A percentile compares a stretch with the other conserved stretches of the same genome.
Evolutionary conservation across 2,113 vertebrate species (phyloP).

Genomic region (Candoia aspera): DNA sequence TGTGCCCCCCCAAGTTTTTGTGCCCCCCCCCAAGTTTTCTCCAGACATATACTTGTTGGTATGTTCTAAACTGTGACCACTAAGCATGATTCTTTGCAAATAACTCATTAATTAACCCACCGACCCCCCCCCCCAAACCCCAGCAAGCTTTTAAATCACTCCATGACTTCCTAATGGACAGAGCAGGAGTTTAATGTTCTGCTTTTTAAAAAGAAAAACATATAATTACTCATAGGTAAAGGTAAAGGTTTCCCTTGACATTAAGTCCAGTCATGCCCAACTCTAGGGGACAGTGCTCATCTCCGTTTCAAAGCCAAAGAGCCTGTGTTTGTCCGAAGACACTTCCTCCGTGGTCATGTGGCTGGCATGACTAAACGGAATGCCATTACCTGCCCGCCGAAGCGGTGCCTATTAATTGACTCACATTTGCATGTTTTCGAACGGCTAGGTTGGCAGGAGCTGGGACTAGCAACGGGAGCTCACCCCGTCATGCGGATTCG

Average conservation of each 20-base stretch:
- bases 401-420: no score
- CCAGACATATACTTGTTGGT: not conserved
- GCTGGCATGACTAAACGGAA: no score
- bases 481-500: no score
- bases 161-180: slow-evolving; percentile 13
- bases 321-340: no score
- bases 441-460: no score
- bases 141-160: slow-evolving; percentile 27
- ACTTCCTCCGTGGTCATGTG: no score
- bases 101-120: not conserved
- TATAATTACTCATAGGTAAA: not conserved
- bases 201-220: not conserved
- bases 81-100: slow-evolving; percentile 11
- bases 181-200: not conserved
- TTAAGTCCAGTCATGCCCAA: no score
- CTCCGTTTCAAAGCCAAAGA: no score
- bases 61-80: not conserved
- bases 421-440: no score
- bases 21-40: not conserved
- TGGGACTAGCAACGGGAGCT: no score
- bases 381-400: no score
- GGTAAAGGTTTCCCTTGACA: not conserved
- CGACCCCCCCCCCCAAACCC: not conserved
- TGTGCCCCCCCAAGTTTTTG: not conserved
- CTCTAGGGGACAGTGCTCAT: no score